These are phyloP conservation scores for Sisyra nigra DNA, from an alignment of 2,888 invertebrate species.

Conservation along the genomic window DNA sequence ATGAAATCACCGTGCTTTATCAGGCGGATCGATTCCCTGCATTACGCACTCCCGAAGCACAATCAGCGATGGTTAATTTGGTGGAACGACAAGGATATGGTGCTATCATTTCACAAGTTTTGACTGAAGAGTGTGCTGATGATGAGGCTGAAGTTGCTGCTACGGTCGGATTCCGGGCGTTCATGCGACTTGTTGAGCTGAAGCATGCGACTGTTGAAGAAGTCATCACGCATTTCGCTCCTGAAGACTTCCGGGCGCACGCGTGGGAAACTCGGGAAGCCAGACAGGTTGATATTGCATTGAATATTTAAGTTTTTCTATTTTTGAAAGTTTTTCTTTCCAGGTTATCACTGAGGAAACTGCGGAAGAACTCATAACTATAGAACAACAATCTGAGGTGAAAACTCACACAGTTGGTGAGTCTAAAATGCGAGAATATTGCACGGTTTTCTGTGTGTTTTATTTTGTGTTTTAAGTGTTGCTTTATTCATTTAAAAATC, in stretches of 20 bases:
- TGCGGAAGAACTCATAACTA: too few relatives aligned
- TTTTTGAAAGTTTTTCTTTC: too few relatives aligned
- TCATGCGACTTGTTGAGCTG: slow-evolving; percentile 70
- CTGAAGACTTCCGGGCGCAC: slow-evolving; percentile 67
- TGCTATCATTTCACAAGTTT: slow-evolving; percentile 61
- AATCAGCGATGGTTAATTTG: slow-evolving; percentile 68
- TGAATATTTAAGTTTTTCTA: too few relatives aligned
- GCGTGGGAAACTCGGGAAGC: slow-evolving; percentile 66
- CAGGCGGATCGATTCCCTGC: slow-evolving; percentile 66
- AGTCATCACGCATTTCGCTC: slow-evolving; percentile 64
- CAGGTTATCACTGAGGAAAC: too few relatives aligned
- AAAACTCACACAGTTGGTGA: too few relatives aligned
- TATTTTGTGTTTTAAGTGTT: too few relatives aligned
- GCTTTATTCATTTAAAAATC: too few relatives aligned
- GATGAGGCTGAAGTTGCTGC: slow-evolving; percentile 63
- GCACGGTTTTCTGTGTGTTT: too few relatives aligned
- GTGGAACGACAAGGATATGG: slow-evolving; percentile 74
- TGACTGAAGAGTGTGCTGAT: slow-evolving; percentile 63
- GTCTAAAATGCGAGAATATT: too few relatives aligned
- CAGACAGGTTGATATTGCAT: slow-evolving; percentile 34
- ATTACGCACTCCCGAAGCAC: slow-evolving; percentile 62
- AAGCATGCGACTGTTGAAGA: slow-evolving; percentile 70
- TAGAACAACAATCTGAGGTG: too few relatives aligned
- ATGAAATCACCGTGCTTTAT: slow-evolving; percentile 62
- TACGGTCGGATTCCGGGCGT: slow-evolving; percentile 70